These are phyloP conservation scores for Flexamia atlantica DNA, from an alignment of 2,888 invertebrate species.

Conservation along the genomic window DNA sequence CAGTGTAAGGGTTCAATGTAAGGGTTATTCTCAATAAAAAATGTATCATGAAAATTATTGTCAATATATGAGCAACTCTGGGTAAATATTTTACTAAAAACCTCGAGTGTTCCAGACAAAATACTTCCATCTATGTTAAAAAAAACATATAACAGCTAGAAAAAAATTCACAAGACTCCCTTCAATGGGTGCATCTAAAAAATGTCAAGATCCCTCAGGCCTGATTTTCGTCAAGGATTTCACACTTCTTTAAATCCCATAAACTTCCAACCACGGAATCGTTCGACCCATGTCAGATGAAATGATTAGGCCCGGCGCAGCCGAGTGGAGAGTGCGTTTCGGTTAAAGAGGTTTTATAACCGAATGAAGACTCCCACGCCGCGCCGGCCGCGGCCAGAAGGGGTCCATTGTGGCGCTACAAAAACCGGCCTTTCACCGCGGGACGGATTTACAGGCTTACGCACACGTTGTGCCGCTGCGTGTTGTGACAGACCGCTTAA, in stretches of 20 bases:
- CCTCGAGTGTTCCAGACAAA: too few relatives aligned
- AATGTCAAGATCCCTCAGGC: not conserved
- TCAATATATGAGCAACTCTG: too few relatives aligned
- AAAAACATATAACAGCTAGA: too few relatives aligned
- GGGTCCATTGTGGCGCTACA: constrained; percentile 30
- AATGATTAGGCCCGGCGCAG: constrained; percentile 6
- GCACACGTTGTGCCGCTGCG: constrained; percentile 19
- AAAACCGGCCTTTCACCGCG: constrained; percentile 24
- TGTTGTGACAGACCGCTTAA: constrained; percentile 15
- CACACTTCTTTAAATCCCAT: constrained; percentile 2
- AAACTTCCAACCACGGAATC: not conserved
- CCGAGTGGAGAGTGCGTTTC: constrained; percentile 11
- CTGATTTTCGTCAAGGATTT: not conserved
- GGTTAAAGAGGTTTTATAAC: constrained; percentile 15
- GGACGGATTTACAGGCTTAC: constrained; percentile 55
- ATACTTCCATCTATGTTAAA: too few relatives aligned
- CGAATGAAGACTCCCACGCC: constrained; percentile 33
- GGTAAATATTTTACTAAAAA: too few relatives aligned
- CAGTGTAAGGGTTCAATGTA: too few relatives aligned
- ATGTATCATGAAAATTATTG: too few relatives aligned
- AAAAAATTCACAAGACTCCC: too few relatives aligned
- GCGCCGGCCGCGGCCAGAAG: not conserved
- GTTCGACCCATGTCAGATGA: constrained; percentile 4
- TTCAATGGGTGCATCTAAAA: not conserved
- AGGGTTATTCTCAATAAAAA: too few relatives aligned